Conservation (phyloP, 2,888 invertebrate species). For the Drosophila stalkeri region DNA sequence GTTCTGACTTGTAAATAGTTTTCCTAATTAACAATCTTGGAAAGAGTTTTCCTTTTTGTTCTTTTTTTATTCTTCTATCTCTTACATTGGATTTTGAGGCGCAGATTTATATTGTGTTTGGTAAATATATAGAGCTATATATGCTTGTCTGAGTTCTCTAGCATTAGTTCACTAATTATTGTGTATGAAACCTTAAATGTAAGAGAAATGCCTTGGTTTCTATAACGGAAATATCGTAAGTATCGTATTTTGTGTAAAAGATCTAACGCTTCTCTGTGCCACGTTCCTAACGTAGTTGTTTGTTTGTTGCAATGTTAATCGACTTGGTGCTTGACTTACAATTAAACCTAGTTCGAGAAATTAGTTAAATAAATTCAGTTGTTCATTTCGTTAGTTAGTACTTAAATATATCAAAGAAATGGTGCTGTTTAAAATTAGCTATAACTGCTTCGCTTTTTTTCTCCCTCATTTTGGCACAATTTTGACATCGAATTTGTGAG, state of each 20-base stretch:
- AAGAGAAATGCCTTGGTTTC: constrained; percentile 79
- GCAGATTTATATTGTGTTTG: constrained; percentile 42
- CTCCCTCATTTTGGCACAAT: constrained; percentile 62
- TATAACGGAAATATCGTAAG: constrained; percentile 69
- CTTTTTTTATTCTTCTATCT: constrained; percentile 18
- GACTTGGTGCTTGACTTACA: constrained; percentile 75
- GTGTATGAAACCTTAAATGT: constrained; percentile 79
- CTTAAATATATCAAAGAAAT: constrained; percentile 44
- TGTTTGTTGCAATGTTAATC: constrained; percentile 72
- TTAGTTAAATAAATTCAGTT: constrained; percentile 74
- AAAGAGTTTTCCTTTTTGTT: constrained; percentile 45
- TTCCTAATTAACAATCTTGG: constrained; percentile 68
- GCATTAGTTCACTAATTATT: constrained; percentile 79
- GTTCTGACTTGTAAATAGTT: constrained; percentile 77
- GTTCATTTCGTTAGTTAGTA: constrained; percentile 68
- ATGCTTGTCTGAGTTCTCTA: constrained; percentile 61
- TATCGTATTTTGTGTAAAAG: constrained; percentile 71
- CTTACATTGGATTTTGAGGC: constrained; percentile 39
- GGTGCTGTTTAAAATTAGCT: constrained; percentile 58
- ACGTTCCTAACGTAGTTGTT: constrained; percentile 35
- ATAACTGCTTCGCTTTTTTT: constrained; percentile 19
- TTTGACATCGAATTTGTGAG: constrained; percentile 69
- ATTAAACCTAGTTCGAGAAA: constrained; percentile 71
- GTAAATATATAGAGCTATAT: constrained; percentile 54
- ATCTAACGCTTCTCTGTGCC: constrained; percentile 47